Percentiles rank a stretch among this genome's conserved stretches.
Conservation (phyloP, 2,113 vertebrate genomes). For the Cathartes aura region DNA sequence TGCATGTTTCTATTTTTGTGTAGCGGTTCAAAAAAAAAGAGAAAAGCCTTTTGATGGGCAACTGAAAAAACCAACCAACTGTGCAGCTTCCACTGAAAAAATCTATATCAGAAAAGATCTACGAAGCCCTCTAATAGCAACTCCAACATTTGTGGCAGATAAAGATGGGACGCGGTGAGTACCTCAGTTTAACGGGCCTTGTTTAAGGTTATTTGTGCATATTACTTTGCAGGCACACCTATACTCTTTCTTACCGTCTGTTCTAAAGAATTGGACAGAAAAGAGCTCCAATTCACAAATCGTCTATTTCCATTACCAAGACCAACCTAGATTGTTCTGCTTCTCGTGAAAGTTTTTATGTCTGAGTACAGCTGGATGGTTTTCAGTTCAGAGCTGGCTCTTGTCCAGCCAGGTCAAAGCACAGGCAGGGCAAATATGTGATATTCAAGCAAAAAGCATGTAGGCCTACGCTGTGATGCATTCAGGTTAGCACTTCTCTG, state of each 20-base stretch:
- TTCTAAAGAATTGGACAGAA: background rate
- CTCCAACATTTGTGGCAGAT: conserved; percentile 95
- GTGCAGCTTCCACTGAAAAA: conserved; percentile 96
- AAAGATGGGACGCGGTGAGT: conserved; percentile 89
- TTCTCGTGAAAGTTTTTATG: background rate
- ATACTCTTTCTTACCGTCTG: background rate
- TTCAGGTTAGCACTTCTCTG: background rate
- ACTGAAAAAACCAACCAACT: conserved; percentile 93
- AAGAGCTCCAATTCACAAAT: background rate
- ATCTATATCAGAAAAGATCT: conserved; percentile 98
- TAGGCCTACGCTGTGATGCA: background rate
- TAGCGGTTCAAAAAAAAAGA: no score
- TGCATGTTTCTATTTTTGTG: conserved; percentile 4
- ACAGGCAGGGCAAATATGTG: background rate
- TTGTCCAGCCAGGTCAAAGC: background rate
- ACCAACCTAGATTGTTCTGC: background rate
- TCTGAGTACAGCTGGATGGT: background rate
- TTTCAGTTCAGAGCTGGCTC: background rate
- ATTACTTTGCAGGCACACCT: background rate
- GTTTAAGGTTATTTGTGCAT: background rate
- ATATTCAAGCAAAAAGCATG: background rate
- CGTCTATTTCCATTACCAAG: background rate
- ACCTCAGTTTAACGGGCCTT: background rate
- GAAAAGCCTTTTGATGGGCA: conserved; percentile 94
- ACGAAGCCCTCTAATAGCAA: conserved; percentile 93